Evolutionary conservation across 2,797 vertebrate species (phyloP).

Genomic region (Tapirus indicus): DNA sequence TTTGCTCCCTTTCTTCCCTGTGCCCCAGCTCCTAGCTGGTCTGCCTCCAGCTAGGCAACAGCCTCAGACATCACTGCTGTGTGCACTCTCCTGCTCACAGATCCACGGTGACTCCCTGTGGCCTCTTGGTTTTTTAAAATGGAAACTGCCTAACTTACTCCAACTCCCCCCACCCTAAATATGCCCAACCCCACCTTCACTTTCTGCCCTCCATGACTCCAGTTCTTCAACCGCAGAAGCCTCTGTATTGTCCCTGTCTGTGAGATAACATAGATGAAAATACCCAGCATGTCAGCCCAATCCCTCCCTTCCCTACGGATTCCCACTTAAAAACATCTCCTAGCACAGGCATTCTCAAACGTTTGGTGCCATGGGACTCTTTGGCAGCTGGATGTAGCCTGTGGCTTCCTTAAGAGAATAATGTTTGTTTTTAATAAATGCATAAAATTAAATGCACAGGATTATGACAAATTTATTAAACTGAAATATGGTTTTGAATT

Average conservation of each 20-base stretch:
- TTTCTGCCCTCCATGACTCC: neutral
- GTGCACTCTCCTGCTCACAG: neutral
- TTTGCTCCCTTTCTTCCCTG: neutral
- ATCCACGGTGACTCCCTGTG: neutral
- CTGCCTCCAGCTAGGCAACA: neutral
- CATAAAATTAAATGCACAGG: neutral
- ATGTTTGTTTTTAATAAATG: neutral
- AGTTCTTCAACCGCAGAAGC: neutral
- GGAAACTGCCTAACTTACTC: neutral
- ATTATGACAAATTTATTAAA: neutral
- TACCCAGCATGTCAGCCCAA: neutral
- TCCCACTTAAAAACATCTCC: neutral
- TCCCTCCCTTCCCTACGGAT: neutral
- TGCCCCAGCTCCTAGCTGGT: neutral
- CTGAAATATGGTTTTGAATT: neutral
- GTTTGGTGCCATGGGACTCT: neutral
- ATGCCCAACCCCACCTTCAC: neutral
- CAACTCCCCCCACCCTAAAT: neutral
- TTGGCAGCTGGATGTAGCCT: neutral
- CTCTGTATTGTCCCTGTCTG: neutral
- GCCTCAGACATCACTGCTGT: neutral
- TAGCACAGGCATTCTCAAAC: neutral
- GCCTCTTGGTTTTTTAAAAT: neutral
- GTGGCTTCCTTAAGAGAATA: neutral
- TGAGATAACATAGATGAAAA: neutral